phyloP scores from a whole-genome alignment of 2,888 invertebrate genomes.

The Halocaridina rubra region DNA sequence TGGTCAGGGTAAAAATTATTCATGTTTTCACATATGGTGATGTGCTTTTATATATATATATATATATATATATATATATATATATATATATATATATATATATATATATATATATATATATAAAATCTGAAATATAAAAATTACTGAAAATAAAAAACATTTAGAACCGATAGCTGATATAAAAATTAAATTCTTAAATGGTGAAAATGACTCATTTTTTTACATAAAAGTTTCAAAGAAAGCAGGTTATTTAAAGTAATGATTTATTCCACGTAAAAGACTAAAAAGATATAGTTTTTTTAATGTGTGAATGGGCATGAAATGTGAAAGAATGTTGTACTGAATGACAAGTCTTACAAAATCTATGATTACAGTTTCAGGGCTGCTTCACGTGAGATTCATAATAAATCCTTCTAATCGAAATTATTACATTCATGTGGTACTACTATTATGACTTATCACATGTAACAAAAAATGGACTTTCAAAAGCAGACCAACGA shows the following conservation, averaged over 20 bases:
- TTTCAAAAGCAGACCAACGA: too few relatives aligned
- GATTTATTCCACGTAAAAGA: conserved; percentile 44
- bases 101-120: conserved; percentile 20
- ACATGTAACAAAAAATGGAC: too few relatives aligned
- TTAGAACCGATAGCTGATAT: too few relatives aligned
- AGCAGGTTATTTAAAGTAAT: conserved; percentile 14
- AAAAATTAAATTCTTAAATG: too few relatives aligned
- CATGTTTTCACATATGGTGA: too few relatives aligned
- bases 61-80: conserved; percentile 27
- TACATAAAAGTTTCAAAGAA: too few relatives aligned
- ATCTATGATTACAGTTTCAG: conserved; percentile 17
- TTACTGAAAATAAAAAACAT: background rate
- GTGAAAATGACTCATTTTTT: too few relatives aligned
- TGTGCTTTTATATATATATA: too few relatives aligned
- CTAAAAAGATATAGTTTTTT: conserved; percentile 30
- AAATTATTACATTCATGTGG: too few relatives aligned
- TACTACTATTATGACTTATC: too few relatives aligned
- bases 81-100: conserved; percentile 31
- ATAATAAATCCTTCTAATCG: too few relatives aligned
- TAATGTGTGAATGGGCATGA: conserved; percentile 23
- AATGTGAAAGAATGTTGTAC: conserved; percentile 9
- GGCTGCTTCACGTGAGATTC: conserved; percentile 34
- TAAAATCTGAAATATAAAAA: background rate
- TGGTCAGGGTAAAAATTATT: too few relatives aligned
- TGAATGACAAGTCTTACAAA: conserved; percentile 26